Base-by-base conservation (phyloP, 2,888 invertebrate species). In the Aphrophora alni region DNA sequence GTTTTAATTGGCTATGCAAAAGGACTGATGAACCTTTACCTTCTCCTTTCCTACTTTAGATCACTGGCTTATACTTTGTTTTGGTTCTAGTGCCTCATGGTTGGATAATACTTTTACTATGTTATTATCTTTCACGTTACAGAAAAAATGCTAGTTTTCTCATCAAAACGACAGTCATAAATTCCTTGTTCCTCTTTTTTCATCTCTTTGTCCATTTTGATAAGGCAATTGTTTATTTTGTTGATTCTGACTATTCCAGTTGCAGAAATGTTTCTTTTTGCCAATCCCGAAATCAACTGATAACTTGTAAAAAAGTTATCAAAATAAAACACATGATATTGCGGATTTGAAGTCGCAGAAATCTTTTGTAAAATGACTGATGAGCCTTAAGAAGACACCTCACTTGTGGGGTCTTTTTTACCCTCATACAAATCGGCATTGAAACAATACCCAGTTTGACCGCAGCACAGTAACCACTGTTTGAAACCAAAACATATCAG, bases 231-330 rank as follows among this genome's bases (percentile, higher is more conserved):
- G 68, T 69, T 69, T 27, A 72, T 80, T 26, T 4, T 25, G 44
- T 33, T 75, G 69, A 38, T n/a, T 17, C 69, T 51, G 17, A 51
- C 73, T 24, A 68, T 75, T 2, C 75, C 80, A 33, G 80, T 80
- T 8, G 80, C 75, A 38, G 59, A 24, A 17, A 28, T 27, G 1
- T 69, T 74, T 27, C 33, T 74, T 75, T 80, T 75, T 33, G 74
- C 38, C 26, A 80, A 21, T 25, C 69, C 69, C 3, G 75, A 27
- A 75, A 80, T 75, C 24, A 80, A 68, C 8, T 38, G 17, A 80
- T 75, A 51, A 28, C 69, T 27, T 7, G 69, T 51, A 44, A 80
- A 80, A 68, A 80, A 80, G 70, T 80, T 80, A 75, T 80, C 75
- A 38, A 80, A 80, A 44, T 33, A 80, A 26, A 80, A 69, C 69